A percentile compares a stretch with the other conserved stretches of the same genome.
Evolutionary conservation across 2,113 vertebrate species (phyloP).

Genomic region (Microtus oregoni): DNA sequence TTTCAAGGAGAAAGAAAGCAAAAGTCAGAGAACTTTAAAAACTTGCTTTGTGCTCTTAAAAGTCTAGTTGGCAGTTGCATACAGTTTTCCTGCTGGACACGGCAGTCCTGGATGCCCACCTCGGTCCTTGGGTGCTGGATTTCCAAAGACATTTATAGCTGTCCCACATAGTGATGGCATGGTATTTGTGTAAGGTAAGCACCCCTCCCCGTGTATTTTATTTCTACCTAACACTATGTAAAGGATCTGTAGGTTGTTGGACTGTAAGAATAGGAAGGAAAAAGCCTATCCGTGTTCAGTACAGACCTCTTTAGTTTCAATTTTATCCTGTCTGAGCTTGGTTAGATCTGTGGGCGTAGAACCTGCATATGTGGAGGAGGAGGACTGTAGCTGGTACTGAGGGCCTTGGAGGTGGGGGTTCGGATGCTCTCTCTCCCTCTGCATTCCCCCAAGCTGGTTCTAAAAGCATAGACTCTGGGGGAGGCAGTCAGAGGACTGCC

Average conservation of each 20-base stretch:
- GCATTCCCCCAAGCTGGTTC: neutral
- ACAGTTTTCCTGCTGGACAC: neutral
- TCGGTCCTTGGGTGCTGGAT: too few species aligned
- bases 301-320: neutral
- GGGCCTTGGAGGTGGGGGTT: neutral
- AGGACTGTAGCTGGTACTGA: neutral
- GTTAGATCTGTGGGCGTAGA: neutral
- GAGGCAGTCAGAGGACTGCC: neutral
- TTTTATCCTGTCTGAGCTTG: neutral
- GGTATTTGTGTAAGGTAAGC: neutral
- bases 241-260: neutral
- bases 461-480: constrained; percentile 1
- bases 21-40: neutral
- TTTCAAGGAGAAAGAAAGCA: neutral
- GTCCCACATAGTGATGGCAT: too few species aligned
- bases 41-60: neutral
- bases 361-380: neutral
- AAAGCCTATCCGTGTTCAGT: neutral
- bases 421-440: neutral
- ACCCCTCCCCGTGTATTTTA: neutral
- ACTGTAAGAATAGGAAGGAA: neutral
- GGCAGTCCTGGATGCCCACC: too few species aligned
- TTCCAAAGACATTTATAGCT: neutral
- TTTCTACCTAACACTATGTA: neutral
- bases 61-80: neutral